Evolutionary conservation across 2,797 vertebrate genomes (phyloP).

Genomic region (Enteromius thamalakanensis): DNA sequence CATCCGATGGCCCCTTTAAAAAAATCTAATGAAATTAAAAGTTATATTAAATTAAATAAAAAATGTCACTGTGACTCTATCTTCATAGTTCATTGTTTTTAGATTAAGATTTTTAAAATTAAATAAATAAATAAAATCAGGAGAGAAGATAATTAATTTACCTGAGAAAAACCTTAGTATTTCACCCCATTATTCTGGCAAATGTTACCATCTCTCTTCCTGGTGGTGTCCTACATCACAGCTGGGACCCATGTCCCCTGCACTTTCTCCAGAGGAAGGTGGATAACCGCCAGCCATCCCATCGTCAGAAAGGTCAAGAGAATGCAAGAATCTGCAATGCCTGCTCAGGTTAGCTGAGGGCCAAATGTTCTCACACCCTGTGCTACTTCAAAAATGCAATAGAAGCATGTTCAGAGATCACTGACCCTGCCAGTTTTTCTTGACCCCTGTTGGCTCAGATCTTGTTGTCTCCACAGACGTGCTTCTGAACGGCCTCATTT

Average conservation of each 20-base stretch:
- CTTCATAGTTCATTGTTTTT: too few relatives aligned
- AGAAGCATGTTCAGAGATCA: slow-evolving; percentile 10
- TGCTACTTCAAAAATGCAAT: slow-evolving; percentile 19
- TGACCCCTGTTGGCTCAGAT: not conserved
- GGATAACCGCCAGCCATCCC: slow-evolving; percentile 35
- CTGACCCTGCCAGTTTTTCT: slow-evolving; percentile 25
- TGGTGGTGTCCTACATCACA: slow-evolving; percentile 16
- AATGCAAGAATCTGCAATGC: slow-evolving; percentile 33
- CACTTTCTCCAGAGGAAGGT: slow-evolving; percentile 23
- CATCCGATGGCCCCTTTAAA: too few relatives aligned
- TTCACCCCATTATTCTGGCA: not conserved
- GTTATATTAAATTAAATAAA: too few relatives aligned
- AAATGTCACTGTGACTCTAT: too few relatives aligned
- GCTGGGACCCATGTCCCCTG: slow-evolving; percentile 13
- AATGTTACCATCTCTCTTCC: not conserved
- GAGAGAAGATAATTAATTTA: not conserved
- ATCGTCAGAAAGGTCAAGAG: slow-evolving; percentile 41
- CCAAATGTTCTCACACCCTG: not conserved
- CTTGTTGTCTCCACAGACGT: not conserved
- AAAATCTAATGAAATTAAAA: too few relatives aligned
- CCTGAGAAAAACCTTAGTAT: not conserved
- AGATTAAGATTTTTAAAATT: too few relatives aligned
- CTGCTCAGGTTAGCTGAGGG: slow-evolving; percentile 22
- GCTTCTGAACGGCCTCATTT: not conserved
- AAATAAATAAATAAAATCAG: not conserved